phyloP scores from a whole-genome alignment of 1,140 invertebrate genomes.

The Drosophila sturtevanti region DNA sequence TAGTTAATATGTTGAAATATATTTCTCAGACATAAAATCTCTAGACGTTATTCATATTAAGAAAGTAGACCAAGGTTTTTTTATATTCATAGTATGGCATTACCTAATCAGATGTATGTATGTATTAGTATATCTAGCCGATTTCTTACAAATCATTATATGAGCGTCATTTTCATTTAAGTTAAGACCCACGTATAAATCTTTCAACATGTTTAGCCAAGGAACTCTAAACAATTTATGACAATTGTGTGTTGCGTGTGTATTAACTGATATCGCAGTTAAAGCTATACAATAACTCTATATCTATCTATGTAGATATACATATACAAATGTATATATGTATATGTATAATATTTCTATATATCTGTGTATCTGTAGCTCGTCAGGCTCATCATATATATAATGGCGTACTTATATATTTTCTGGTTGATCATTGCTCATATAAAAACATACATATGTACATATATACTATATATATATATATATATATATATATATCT shows the following conservation, averaged over 20 bases:
- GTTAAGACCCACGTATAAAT: constrained; percentile 55
- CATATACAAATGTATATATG: constrained; percentile 3
- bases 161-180: constrained; percentile 49
- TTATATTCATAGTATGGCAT: constrained; percentile 53
- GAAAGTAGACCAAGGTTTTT: constrained; percentile 70
- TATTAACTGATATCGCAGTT: constrained; percentile 68
- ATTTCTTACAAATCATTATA: constrained; percentile 79
- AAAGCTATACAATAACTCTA: constrained; percentile 31
- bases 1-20: no score
- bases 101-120: constrained; percentile 43
- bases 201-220: constrained; percentile 80
- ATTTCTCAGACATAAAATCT: no score
- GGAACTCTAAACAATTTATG: constrained; percentile 78
- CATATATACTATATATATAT: constrained; percentile 4
- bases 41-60: not conserved
- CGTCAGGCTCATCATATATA: constrained; percentile 25
- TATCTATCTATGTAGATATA: constrained; percentile 9
- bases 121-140: constrained; percentile 47
- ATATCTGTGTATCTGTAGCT: constrained; percentile 36
- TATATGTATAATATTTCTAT: no score
- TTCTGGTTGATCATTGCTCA: not conserved
- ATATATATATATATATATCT: constrained; percentile 3
- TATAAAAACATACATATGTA: not conserved
- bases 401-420: not conserved
- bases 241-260: constrained; percentile 49